Percentiles rank a stretch among this genome's conserved stretches.
Evolutionary conservation across 1,140 invertebrate species (phyloP).

Genomic region (Drosophila triauraria): DNA sequence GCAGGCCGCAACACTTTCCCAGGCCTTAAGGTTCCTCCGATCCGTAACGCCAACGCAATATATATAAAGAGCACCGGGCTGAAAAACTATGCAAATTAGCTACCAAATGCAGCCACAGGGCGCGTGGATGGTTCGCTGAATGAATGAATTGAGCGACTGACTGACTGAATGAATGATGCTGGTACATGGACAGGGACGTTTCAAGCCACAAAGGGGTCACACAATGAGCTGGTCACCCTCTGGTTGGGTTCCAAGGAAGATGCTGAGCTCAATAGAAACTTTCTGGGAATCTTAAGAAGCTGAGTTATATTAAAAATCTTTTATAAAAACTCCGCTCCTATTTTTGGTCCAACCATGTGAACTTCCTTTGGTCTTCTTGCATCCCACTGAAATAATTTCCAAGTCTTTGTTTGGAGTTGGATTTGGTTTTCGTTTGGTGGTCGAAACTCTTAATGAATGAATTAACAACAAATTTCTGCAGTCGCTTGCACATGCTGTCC

Average conservation of each 20-base stretch:
- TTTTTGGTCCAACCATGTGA: neutral
- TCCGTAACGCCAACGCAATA: conserved; percentile 67
- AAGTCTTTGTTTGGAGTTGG: conserved; percentile 14
- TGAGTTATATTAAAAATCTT: neutral
- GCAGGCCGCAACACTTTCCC: conserved; percentile 69
- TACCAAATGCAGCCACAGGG: conserved; percentile 65
- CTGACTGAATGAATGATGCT: conserved; percentile 34
- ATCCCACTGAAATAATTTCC: conserved; percentile 28
- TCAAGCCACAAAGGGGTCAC: conserved; percentile 18
- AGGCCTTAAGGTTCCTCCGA: conserved; percentile 60
- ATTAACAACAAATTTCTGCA: conserved; percentile 50
- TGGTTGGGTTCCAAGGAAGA: neutral
- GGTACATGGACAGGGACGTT: conserved; percentile 36
- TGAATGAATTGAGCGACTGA: conserved; percentile 35
- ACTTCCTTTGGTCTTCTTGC: conserved; percentile 22
- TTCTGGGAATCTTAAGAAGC: neutral
- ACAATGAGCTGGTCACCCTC: neutral
- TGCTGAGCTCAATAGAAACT: neutral
- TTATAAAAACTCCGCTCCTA: neutral
- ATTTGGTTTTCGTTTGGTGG: conserved; percentile 27
- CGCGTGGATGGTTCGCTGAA: conserved; percentile 54
- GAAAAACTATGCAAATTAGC: conserved; percentile 79
- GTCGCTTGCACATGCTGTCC: conserved; percentile 53
- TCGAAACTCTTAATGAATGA: conserved; percentile 51
- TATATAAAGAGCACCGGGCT: conserved; percentile 31